Evolutionary conservation across 2,113 vertebrate genomes (phyloP), one percentile per base, ranked within the genome.

Genomic region (Clarias macrocephalus): DNA sequence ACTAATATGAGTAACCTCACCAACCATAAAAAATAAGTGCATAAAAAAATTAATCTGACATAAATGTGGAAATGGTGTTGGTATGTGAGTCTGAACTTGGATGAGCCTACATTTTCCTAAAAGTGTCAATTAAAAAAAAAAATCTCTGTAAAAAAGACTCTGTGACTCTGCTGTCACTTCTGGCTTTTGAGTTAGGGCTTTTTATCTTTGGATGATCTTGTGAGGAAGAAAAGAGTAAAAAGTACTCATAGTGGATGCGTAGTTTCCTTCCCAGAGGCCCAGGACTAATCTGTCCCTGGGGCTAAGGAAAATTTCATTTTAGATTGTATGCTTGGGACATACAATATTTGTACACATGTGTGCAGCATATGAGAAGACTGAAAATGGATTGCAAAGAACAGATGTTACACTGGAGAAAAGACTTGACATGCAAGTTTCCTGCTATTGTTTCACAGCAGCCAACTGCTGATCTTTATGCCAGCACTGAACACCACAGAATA

Each of bases 291-390:
- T 76, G 73, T 76, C 11, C 73, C 48, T n/a, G 15, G 52, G 52
- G 21, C 68, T 79, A 48, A 30, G 56, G 48, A 62, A 68, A 66
- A 42, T 19, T 80, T 65, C 42, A 54, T 57, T 16, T 21, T 37
- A 3, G 28, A 23, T 37, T n/a, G 48, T 65, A 6, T 79, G 59
- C 48, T 19, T 59, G 7, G 30, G 28, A 48, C 66, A 28, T 13
- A 54, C 48, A 48, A 48, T 48, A 48, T 48, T 48, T 48, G 48
- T 52, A 60, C 70, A 12, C 89, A 89, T 91, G 92, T 93, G 77
- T 85, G 63, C 33, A 60, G 59, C 19, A 56, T 68, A 66, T 70
- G 81, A 89, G 86, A 88, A 70, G 57, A 82, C 13, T 9, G 30
- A 25, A 70, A 86, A 48, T 28, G 21, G 48, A 42, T 68, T 80